Evolutionary conservation across 1,140 invertebrate species (phyloP).

Genomic region (Drosophila albomicans): DNA sequence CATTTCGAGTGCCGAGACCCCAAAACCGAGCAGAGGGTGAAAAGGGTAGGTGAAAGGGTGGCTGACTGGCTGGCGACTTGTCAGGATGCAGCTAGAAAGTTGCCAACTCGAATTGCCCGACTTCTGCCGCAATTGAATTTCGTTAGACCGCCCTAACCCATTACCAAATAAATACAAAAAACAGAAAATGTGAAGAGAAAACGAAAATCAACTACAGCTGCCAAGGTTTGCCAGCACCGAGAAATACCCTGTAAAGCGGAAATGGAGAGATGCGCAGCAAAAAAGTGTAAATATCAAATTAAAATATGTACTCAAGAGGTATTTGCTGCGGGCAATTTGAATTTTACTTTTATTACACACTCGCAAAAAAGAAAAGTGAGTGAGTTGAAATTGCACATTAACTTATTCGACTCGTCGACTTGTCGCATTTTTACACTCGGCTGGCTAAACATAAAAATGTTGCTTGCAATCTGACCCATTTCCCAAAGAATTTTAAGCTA

Average conservation of each 20-base stretch:
- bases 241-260: conserved; percentile 9
- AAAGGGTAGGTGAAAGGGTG: neutral
- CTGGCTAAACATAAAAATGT: conserved; percentile 39
- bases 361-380: conserved; percentile 53
- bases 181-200: neutral
- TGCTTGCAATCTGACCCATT: conserved; percentile 54
- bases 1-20: conserved; percentile 65
- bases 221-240: neutral
- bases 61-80: conserved; percentile 27
- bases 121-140: conserved; percentile 78
- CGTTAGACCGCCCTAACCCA: conserved; percentile 32
- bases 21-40: neutral
- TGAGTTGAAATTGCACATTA: conserved; percentile 63
- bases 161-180: conserved; percentile 22
- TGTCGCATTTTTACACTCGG: conserved; percentile 38
- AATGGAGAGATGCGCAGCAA: neutral
- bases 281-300: neutral
- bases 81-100: conserved; percentile 64
- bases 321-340: conserved; percentile 50
- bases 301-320: conserved; percentile 40
- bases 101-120: conserved; percentile 54
- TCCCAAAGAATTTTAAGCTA: conserved; percentile 21
- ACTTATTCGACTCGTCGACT: conserved; percentile 17
- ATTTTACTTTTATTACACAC: conserved; percentile 77
- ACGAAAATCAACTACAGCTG: conserved; percentile 4